A percentile compares a stretch with the other conserved stretches of the same genome.
These are phyloP conservation scores for Ceratoteleas bidentatus DNA, from an alignment of 1,140 invertebrate genomes.

Conservation along the genomic window DNA sequence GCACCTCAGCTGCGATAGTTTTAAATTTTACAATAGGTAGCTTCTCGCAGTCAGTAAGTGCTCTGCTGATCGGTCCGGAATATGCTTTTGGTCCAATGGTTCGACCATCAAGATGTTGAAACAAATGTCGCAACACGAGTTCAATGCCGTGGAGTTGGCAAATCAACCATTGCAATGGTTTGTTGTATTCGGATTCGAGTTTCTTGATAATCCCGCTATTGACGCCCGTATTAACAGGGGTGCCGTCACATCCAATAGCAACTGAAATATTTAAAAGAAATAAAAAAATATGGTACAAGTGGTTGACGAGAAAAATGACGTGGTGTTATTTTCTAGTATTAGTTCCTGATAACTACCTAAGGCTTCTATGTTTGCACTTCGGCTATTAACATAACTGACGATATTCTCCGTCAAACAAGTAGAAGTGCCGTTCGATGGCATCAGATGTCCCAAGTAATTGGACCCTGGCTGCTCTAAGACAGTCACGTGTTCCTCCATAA, in stretches of 20 bases:
- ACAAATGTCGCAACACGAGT: constrained; percentile 17
- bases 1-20: not conserved
- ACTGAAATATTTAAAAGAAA: constrained; percentile 1
- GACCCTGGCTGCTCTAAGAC: constrained; percentile 3
- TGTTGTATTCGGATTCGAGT: constrained; percentile 7
- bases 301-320: too few species aligned
- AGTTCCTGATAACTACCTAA: not conserved
- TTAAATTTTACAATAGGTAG: constrained; percentile 1
- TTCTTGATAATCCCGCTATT: constrained; percentile 15
- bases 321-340: too few species aligned
- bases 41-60: constrained; percentile 17
- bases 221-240: constrained; percentile 7
- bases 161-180: constrained; percentile 25
- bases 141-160: constrained; percentile 23
- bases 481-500: constrained; percentile 7
- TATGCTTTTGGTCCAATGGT: constrained; percentile 17
- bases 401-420: not conserved
- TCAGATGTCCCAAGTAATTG: constrained; percentile 18
- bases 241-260: constrained; percentile 21
- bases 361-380: not conserved
- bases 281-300: too few species aligned
- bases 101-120: constrained; percentile 9
- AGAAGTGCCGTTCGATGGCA: not conserved
- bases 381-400: not conserved
- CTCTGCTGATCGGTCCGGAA: constrained; percentile 19